Conservation (phyloP, 1,140 invertebrate genomes). For the Phymorhynchus buccinoides region DNA sequence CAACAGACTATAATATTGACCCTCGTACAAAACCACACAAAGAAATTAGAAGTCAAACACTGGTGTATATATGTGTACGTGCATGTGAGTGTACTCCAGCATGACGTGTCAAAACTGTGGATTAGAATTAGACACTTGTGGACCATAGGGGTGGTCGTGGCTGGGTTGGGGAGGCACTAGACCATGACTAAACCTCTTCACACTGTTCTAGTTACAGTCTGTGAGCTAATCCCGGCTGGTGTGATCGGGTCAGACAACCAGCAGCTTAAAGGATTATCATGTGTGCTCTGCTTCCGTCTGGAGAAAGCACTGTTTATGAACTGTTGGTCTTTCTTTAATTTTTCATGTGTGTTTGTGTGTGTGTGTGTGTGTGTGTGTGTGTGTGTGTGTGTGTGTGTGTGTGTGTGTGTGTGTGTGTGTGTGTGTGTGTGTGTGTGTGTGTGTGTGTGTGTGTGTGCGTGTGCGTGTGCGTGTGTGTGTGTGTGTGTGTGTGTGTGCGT, state of each 20-base stretch:
- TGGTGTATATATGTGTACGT: too few species aligned
- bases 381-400: neutral
- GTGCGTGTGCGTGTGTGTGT: slow-evolving; percentile 8
- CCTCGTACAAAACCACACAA: too few species aligned
- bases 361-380: neutral
- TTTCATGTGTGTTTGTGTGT: neutral
- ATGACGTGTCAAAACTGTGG: too few species aligned
- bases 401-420: slow-evolving; percentile 9
- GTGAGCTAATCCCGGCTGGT: neutral
- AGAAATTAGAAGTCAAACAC: too few species aligned
- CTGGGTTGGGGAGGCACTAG: neutral
- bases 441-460: neutral
- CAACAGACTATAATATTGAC: too few species aligned
- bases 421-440: neutral
- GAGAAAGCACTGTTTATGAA: neutral
- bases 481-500: neutral
- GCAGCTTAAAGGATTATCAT: neutral
- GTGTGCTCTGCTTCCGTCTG: neutral
- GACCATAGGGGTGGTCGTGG: too few species aligned
- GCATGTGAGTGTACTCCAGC: too few species aligned
- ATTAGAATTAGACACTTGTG: too few species aligned
- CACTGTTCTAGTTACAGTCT: neutral
- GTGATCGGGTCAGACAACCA: neutral
- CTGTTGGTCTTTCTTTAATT: neutral
- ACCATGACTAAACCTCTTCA: neutral